Base-by-base conservation (phyloP, 2,113 vertebrate species). In the Collichthys lucidus region DNA sequence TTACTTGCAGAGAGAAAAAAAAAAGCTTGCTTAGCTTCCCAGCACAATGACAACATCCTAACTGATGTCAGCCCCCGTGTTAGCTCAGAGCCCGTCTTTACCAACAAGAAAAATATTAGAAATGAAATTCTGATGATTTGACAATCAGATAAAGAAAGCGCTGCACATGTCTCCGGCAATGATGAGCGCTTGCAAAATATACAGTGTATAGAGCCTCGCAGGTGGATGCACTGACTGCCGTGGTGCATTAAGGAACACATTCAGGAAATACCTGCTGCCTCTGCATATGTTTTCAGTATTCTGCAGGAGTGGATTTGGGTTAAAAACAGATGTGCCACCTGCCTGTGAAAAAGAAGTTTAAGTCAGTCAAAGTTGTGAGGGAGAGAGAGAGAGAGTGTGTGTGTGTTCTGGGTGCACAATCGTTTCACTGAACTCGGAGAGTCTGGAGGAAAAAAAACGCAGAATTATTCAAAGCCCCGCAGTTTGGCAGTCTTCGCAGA, bases 121-220 rank as follows among this genome's bases (percentile, higher is more conserved):
- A 83, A 85, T 82, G 65, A 40, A 84, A 85, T 88, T 88, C 66
- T 76, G 86, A 90, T 86, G 85, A 83, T 40, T 86, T 83, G 76
- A 82, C 80, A 84, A 26, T 80, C 57, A 35, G 82, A 82, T 77
- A 82, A 81, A 75, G 42, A 77, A 78, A 83, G 84, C 7, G 65
- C 62, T 0, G 31, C 4, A 19, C 29, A 69, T 12, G 42, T 74
- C 57, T 35, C 50, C 44, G 0, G 64, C 59, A 69, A 64, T 72
- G 85, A 80, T 49, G 85, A 85, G 40, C 52, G 61, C 52, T 40
- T 74, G 53, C 62, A 69, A 76, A 84, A 81, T 74, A 61, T 77
- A 64, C 67, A 50, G 20, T 64, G 42, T 75, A 29, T 20, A 62
- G 78, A 80, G 66, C 29, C 79, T 57, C 4, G 44, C 73, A 63